phyloP scores from a whole-genome alignment of 2,797 vertebrate species.

The Poeciliopsis turneri region DNA sequence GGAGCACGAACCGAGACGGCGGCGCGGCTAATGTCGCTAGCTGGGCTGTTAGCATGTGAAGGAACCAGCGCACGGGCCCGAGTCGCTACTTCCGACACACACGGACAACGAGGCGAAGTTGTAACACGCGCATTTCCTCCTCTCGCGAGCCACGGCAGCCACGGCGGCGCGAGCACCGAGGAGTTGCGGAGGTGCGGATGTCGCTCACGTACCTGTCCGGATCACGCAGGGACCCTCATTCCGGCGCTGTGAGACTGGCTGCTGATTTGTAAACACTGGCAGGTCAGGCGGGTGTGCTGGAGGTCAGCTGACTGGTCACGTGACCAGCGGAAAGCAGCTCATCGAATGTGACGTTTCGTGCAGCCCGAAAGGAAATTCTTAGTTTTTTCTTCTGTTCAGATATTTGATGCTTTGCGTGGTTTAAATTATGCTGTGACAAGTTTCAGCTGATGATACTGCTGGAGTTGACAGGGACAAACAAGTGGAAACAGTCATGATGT shows the following conservation, averaged over 20 bases:
- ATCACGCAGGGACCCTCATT: conserved; percentile 73
- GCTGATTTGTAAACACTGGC: conserved; percentile 80
- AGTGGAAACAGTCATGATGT: neutral
- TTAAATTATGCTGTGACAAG: neutral
- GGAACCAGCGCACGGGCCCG: conserved; percentile 46
- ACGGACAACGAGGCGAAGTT: conserved; percentile 16
- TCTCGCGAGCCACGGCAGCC: neutral
- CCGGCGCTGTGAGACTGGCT: conserved; percentile 43
- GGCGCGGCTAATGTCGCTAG: conserved; percentile 32
- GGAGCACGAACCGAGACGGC: neutral
- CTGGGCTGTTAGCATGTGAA: conserved; percentile 39
- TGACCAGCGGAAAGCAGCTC: conserved; percentile 53
- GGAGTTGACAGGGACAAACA: neutral
- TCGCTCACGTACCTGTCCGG: conserved; percentile 59
- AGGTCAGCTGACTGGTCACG: conserved; percentile 78
- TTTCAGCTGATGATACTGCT: neutral
- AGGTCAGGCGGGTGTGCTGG: conserved; percentile 75
- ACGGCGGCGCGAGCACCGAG: too few relatives aligned
- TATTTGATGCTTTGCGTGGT: neutral
- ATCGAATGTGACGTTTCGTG: neutral
- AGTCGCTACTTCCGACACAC: conserved; percentile 48
- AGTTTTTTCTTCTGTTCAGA: neutral
- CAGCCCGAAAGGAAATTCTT: too few relatives aligned
- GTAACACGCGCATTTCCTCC: neutral
- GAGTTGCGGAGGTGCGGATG: neutral